These are phyloP conservation scores for Carcharodon carcharias DNA, from an alignment of 2,797 vertebrate species.

Conservation along the genomic window DNA sequence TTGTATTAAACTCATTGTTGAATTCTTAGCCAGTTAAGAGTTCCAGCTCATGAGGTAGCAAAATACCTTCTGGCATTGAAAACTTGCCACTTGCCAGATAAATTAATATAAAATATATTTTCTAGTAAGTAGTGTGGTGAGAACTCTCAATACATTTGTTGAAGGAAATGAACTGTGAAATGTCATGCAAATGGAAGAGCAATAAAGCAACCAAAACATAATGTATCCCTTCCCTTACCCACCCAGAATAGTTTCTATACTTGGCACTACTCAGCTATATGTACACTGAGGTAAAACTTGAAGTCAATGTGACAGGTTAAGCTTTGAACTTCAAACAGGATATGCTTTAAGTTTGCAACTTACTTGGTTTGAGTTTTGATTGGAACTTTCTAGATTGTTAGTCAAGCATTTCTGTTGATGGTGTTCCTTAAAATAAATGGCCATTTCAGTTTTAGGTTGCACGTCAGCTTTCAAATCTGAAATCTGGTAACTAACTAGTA, in stretches of 20 bases:
- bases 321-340: neutral
- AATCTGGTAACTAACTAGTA: neutral
- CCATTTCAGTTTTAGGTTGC: neutral
- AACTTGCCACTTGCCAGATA: neutral
- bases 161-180: neutral
- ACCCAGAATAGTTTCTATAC: neutral
- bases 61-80: neutral
- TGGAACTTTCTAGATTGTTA: neutral
- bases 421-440: neutral
- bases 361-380: neutral
- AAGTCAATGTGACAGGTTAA: neutral
- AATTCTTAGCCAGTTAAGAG: neutral
- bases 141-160: constrained; percentile 35
- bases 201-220: constrained; percentile 1
- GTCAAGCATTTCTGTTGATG: neutral
- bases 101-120: neutral
- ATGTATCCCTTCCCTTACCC: neutral
- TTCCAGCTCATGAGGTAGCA: neutral
- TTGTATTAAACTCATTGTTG: neutral
- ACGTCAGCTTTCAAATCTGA: neutral
- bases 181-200: neutral
- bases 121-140: constrained; percentile 21
- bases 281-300: neutral
- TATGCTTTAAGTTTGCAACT: neutral
- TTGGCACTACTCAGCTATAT: neutral